phyloP scores from a whole-genome alignment of 2,113 vertebrate genomes.

The Rhinichthys klamathensis region DNA sequence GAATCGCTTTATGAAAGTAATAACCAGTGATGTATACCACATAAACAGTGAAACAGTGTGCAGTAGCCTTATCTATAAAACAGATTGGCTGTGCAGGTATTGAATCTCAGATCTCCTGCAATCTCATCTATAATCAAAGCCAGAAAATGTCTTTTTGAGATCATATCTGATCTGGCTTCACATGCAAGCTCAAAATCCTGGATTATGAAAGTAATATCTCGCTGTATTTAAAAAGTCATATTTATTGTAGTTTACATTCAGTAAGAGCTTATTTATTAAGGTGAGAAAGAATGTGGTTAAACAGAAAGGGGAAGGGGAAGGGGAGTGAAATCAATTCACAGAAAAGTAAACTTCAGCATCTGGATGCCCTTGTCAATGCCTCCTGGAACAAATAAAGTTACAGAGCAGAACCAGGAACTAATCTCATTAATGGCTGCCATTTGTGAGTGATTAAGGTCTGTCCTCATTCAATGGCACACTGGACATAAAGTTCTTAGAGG shows the following conservation, averaged over 20 bases:
- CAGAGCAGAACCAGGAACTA: conserved; percentile 78
- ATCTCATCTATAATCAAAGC: conserved; percentile 33
- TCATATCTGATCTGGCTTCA: not conserved
- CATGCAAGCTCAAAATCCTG: conserved; percentile 1
- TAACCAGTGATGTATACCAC: conserved; percentile 1
- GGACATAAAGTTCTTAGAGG: conserved; percentile 75
- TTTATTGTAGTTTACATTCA: conserved; percentile 29
- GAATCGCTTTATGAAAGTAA: not conserved
- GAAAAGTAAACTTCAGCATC: conserved; percentile 68
- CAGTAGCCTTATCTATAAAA: conserved; percentile 2
- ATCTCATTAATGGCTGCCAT: conserved; percentile 81
- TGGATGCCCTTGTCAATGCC: conserved; percentile 76
- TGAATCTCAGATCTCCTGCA: not conserved
- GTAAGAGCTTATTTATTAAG: conserved; percentile 6
- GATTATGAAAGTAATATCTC: conserved; percentile 1
- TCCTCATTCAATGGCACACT: conserved; percentile 64
- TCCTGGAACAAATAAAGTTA: conserved; percentile 80
- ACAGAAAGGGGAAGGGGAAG: not conserved
- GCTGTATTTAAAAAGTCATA: not conserved
- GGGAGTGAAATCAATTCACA: conserved; percentile 28
- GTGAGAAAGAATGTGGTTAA: conserved; percentile 26
- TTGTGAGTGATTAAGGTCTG: conserved; percentile 79
- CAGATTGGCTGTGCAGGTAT: conserved; percentile 9
- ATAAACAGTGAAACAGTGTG: conserved; percentile 28
- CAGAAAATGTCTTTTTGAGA: conserved; percentile 29